Evolutionary conservation across 2,797 vertebrate genomes (phyloP), one percentile per base, ranked within the genome.

Genomic region (Coluber constrictor): DNA sequence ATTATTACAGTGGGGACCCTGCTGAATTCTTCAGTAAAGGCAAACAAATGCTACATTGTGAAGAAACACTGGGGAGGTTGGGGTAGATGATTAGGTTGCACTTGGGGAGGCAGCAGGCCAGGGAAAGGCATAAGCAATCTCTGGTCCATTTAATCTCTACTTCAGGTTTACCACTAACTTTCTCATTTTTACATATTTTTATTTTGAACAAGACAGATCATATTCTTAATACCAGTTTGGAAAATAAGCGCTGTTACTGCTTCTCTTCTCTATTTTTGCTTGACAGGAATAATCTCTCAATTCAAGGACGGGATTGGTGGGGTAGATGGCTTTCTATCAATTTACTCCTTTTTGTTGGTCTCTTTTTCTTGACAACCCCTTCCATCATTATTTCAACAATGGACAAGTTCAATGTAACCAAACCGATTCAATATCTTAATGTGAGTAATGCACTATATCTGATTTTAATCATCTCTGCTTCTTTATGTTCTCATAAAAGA

Each of bases 361-460:
- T 99, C 37, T 99, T 99, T 96, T 99, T 99, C 97, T 98, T 99
- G 96, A 99, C 99, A 1, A 99, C 99, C 4, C 99, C 99, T 87
- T 98, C 98, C 90, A 99, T 99, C 96, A 98, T 99, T 92, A 98
- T 99, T 94, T 98, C 94, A 95, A 99, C 98, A 94, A 98, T 99
- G 13, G 99, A 99, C 97, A 99, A 98, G 97, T 99, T 99, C 97
- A 99, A 99, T 1, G 98, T 99, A 97, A 99, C 99, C 25, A 98
- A 97, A 95, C 99, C 99, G 92, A 99, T 99, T 97, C 92, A 97
- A 11, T 98, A 98, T 74, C 98, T 99, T 90, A 99, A 99, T 47
- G 99, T 99, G 96, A 98, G 98, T 98, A 95, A 93, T 57, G 0
- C 89, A 9, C 0, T 88, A 1, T 90, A 59, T 94, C 92, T 93